phyloP scores from a whole-genome alignment of 1,140 invertebrate species.

The Anastrepha ludens region DNA sequence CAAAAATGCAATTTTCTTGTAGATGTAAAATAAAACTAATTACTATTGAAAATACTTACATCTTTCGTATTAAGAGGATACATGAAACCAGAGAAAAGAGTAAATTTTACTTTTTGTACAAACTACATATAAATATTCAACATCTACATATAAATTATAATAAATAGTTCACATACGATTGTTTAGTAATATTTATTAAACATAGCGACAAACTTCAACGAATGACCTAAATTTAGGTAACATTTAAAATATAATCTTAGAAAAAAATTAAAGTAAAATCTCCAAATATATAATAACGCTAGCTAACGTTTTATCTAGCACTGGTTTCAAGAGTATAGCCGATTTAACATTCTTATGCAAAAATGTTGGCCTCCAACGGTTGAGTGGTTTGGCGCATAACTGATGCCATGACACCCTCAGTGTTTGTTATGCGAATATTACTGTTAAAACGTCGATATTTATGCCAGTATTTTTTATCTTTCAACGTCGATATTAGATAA shows the following conservation, averaged over 20 bases:
- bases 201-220: background rate
- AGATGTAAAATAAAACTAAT: slow-evolving; percentile 50
- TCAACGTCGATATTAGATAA: slow-evolving; percentile 44
- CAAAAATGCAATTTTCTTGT: slow-evolving; percentile 47
- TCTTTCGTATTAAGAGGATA: background rate
- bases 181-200: background rate
- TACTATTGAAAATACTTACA: slow-evolving; percentile 32
- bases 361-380: slow-evolving; percentile 14
- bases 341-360: slow-evolving; percentile 41
- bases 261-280: background rate
- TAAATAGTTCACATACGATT: background rate
- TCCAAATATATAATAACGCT: background rate
- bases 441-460: slow-evolving; percentile 50
- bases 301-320: background rate
- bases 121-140: too few relatives aligned
- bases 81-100: background rate
- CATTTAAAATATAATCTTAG: background rate
- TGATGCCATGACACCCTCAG: slow-evolving; percentile 55
- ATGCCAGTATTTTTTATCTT: slow-evolving; percentile 57
- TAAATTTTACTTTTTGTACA: too few relatives aligned
- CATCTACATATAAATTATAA: background rate
- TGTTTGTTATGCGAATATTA: slow-evolving; percentile 53
- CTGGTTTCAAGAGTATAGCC: background rate
- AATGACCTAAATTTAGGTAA: background rate
- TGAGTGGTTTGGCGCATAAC: slow-evolving; percentile 55